Evolutionary conservation across 2,888 invertebrate species (phyloP).

Genomic region (Agonopterix arenella): DNA sequence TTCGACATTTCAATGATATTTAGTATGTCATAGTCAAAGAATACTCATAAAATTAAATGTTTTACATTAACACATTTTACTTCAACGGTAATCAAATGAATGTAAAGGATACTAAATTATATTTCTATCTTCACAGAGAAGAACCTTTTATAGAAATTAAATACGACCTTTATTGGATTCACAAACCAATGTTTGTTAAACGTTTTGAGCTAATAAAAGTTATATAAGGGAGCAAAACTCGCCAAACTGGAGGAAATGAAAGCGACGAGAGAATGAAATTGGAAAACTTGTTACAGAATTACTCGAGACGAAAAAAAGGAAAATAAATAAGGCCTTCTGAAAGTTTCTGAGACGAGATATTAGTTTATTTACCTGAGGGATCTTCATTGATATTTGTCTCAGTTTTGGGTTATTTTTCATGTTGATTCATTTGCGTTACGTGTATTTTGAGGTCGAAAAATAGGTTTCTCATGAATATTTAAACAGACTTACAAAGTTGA

Average conservation of each 20-base stretch:
- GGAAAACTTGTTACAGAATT: conserved; percentile 75
- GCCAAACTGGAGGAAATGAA: conserved; percentile 68
- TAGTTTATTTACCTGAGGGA: conserved; percentile 31
- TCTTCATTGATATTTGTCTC: conserved; percentile 21
- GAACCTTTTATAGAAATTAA: conserved; percentile 43
- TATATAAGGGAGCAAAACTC: conserved; percentile 60
- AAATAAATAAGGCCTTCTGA: conserved; percentile 57
- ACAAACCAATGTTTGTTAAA: conserved; percentile 71
- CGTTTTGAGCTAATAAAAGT: conserved; percentile 73
- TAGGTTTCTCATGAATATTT: neutral
- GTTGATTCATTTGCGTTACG: no score
- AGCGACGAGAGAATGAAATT: conserved; percentile 73
- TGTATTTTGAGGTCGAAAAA: no score
- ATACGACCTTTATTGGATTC: conserved; percentile 61
- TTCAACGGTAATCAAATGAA: no score
- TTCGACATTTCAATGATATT: no score
- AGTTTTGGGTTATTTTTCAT: conserved; percentile 10
- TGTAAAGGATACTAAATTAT: neutral
- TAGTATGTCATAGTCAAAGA: no score
- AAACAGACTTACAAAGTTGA: neutral
- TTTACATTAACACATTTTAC: no score
- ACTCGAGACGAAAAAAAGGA: conserved; percentile 57
- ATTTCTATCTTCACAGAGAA: conserved; percentile 12
- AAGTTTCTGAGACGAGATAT: conserved; percentile 48
- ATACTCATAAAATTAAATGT: no score